Evolutionary conservation across 2,113 vertebrate species (phyloP).

Genomic region (Myiozetetes cayanensis): DNA sequence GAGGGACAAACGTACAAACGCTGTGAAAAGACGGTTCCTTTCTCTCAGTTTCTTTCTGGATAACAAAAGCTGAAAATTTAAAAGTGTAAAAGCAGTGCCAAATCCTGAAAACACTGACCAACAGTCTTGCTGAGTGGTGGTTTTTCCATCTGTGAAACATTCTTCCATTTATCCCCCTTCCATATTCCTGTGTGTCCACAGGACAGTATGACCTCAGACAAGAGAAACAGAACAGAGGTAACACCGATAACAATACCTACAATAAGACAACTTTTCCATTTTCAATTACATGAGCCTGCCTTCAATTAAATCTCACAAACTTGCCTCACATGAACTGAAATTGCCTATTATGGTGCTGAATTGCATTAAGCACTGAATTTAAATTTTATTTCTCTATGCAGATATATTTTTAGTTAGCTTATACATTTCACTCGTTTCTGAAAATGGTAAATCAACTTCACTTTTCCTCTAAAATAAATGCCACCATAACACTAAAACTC

Average conservation of each 20-base stretch:
- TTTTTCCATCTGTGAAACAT: not conserved
- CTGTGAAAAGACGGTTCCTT: not conserved
- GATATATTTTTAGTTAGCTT: constrained; percentile 44
- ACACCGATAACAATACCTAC: not conserved
- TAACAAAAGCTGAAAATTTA: not conserved
- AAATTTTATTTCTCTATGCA: constrained; percentile 21
- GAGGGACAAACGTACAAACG: not conserved
- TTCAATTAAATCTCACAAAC: not conserved
- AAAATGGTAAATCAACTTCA: not conserved
- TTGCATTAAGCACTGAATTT: constrained; percentile 18
- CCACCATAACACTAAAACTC: not conserved
- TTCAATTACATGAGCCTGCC: constrained; percentile 12
- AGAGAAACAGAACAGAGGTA: not conserved
- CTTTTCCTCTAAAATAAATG: constrained; percentile 7
- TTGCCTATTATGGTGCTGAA: constrained; percentile 38
- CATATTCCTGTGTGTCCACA: not conserved
- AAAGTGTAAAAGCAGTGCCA: not conserved
- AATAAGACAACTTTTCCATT: not conserved
- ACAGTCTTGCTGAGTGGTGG: not conserved
- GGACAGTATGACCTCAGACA: not conserved
- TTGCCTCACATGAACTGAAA: not conserved
- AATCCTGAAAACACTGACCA: not conserved
- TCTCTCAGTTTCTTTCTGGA: not conserved
- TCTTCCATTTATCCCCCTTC: not conserved
- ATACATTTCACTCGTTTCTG: not conserved